phyloP scores from a whole-genome alignment of 2,113 vertebrate genomes.

The Lepus europaeus region DNA sequence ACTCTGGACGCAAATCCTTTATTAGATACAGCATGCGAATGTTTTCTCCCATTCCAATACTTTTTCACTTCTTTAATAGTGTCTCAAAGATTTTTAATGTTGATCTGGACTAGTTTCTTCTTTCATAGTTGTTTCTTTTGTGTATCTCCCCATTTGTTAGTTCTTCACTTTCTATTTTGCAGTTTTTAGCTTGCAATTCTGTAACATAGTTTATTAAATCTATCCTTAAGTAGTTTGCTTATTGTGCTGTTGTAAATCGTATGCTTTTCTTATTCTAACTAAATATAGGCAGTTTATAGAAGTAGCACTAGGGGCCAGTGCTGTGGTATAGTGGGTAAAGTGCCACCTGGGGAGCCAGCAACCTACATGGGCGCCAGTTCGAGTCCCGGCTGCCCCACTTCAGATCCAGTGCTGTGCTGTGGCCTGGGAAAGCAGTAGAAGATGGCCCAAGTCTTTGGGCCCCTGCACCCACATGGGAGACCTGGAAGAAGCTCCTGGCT shows the following conservation, averaged over 20 bases:
- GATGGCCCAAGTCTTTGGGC: no score
- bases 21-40: background rate
- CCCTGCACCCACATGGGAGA: no score
- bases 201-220: slow-evolving; percentile 17
- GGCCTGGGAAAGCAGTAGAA: no score
- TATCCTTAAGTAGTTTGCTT: background rate
- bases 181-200: background rate
- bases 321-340: no score
- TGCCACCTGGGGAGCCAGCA: no score
- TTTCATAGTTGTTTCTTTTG: background rate
- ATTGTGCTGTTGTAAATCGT: background rate
- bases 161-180: background rate
- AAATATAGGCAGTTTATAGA: background rate
- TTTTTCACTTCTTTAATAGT: slow-evolving; percentile 17
- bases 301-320: background rate
- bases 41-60: background rate
- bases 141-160: background rate
- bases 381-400: no score
- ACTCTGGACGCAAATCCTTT: slow-evolving; percentile 7
- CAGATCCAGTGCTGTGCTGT: no score
- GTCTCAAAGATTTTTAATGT: slow-evolving; percentile 28
- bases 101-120: background rate
- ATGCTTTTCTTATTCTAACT: background rate
- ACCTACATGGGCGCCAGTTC: no score
- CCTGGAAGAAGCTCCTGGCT: no score